Evolutionary conservation across 1,140 invertebrate genomes (phyloP).

Genomic region (Danaus plexippus): DNA sequence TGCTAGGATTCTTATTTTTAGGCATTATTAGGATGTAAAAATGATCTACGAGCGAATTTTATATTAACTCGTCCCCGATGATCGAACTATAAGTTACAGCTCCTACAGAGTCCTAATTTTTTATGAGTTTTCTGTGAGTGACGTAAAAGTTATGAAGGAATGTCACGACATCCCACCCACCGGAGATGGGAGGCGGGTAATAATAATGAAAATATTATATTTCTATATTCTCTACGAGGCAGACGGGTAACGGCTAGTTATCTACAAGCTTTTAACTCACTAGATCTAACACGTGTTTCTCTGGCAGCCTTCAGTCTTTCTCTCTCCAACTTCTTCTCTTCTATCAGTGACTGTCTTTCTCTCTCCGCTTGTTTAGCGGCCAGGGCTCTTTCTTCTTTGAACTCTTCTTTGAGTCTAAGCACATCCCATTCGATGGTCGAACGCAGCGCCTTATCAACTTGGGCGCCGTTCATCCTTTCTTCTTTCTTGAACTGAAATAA

Average conservation of each 20-base stretch:
- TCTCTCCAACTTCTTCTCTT: conserved; percentile 21
- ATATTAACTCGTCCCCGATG: too few relatives aligned
- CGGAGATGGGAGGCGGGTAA: too few relatives aligned
- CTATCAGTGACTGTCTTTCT: conserved; percentile 24
- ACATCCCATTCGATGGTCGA: conserved; percentile 46
- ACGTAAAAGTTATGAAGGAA: too few relatives aligned
- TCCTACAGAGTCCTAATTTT: too few relatives aligned
- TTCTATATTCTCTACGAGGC: not conserved
- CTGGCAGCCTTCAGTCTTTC: conserved; percentile 19
- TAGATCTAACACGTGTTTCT: conserved; percentile 26
- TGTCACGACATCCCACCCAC: too few relatives aligned
- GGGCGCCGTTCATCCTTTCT: conserved; percentile 46
- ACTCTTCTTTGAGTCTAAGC: conserved; percentile 35
- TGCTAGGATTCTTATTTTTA: too few relatives aligned
- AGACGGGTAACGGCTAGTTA: not conserved
- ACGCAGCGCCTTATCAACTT: conserved; percentile 55
- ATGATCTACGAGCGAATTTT: too few relatives aligned
- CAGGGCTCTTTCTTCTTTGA: conserved; percentile 35
- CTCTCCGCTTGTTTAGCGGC: conserved; percentile 20
- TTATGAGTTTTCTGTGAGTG: too few relatives aligned
- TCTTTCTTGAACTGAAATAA: conserved; percentile 60
- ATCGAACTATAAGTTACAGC: too few relatives aligned
- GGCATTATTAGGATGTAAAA: too few relatives aligned
- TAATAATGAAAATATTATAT: too few relatives aligned
- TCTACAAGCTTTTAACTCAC: conserved; percentile 35